Percentiles rank a stretch among this genome's conserved stretches.
These are phyloP conservation scores for Zaprionus kolodkinae DNA, from an alignment of 1,140 invertebrate species.

Conservation along the genomic window DNA sequence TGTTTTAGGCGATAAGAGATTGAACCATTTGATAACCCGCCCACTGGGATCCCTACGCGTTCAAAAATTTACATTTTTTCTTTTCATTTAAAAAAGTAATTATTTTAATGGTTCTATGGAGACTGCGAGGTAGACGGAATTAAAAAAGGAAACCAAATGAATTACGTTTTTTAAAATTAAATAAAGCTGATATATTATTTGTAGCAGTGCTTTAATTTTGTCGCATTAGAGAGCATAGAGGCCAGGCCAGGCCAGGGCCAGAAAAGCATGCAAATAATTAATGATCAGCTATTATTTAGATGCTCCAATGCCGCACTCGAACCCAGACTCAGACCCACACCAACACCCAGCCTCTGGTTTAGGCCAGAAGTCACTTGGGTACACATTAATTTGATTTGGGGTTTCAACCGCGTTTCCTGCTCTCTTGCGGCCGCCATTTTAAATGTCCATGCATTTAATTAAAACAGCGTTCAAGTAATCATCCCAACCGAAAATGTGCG, in stretches of 20 bases:
- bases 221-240: slow-evolving; percentile 27
- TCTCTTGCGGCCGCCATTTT: slow-evolving; percentile 45
- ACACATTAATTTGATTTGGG: slow-evolving; percentile 65
- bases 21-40: slow-evolving; percentile 53
- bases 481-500: background rate
- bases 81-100: slow-evolving; percentile 56
- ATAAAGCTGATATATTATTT: slow-evolving; percentile 51
- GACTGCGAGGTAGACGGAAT: slow-evolving; percentile 42
- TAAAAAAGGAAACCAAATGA: slow-evolving; percentile 55
- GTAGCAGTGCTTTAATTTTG: slow-evolving; percentile 47
- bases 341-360: background rate
- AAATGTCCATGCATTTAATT: slow-evolving; percentile 59
- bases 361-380: slow-evolving; percentile 24
- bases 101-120: slow-evolving; percentile 69
- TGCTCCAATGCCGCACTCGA: slow-evolving; percentile 48
- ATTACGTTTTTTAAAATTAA: slow-evolving; percentile 57
- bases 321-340: background rate
- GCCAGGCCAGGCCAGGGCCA: background rate
- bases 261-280: slow-evolving; percentile 56
- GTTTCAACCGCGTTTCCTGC: slow-evolving; percentile 49
- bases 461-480: slow-evolving; percentile 43
- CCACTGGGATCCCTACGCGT: slow-evolving; percentile 4
- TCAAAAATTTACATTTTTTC: slow-evolving; percentile 24
- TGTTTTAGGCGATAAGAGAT: slow-evolving; percentile 58
- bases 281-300: slow-evolving; percentile 68